Conservation (phyloP, 2,797 vertebrate species). For the Poecile montanus region DNA sequence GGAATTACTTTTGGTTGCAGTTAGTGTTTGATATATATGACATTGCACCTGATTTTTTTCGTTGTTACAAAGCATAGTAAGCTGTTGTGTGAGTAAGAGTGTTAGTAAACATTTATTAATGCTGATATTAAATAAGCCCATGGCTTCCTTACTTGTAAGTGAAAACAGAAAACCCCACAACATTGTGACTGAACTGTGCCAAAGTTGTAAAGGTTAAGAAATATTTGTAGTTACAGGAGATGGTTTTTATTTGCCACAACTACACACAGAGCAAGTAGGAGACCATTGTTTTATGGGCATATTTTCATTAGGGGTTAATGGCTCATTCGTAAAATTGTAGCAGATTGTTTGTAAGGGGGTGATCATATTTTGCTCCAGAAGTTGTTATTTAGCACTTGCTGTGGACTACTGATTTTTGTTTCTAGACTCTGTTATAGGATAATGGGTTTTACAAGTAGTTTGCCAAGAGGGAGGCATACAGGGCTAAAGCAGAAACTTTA, state of each 20-base stretch:
- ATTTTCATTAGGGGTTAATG: background rate
- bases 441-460: background rate
- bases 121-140: background rate
- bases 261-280: background rate
- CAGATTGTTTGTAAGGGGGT: background rate
- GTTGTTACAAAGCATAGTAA: background rate
- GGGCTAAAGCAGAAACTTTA: background rate
- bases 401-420: background rate
- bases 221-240: background rate
- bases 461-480: background rate
- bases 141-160: background rate
- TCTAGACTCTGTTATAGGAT: background rate
- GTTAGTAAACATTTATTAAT: background rate
- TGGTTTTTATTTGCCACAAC: background rate
- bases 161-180: background rate
- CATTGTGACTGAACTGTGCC: background rate
- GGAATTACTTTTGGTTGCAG: background rate
- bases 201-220: background rate
- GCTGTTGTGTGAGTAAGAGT: background rate
- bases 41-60: background rate
- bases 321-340: background rate
- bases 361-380: constrained; percentile 3
- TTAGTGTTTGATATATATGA: background rate
- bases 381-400: background rate
- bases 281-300: background rate